phyloP scores from a whole-genome alignment of 2,888 invertebrate species.

The Cylindroiulus punctatus region DNA sequence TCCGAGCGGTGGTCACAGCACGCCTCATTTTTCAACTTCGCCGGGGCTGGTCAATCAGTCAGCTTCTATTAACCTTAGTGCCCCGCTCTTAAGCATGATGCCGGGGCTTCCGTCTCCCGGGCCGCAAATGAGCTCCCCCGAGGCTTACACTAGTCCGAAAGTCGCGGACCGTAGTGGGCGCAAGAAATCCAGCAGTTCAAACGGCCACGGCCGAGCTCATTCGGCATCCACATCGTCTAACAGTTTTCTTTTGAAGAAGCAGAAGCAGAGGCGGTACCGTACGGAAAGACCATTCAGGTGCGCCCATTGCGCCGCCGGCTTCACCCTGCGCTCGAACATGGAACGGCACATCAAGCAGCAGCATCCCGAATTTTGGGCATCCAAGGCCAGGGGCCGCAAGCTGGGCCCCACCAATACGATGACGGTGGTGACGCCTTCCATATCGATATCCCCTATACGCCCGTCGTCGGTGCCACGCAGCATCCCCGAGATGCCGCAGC shows the following conservation, averaged over 20 bases:
- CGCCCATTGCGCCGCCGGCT: constrained; percentile 88
- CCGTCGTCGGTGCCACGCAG: background rate
- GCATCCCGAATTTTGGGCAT: constrained; percentile 89
- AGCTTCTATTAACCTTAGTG: background rate
- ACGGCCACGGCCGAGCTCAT: constrained; percentile 46
- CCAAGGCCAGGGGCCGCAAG: constrained; percentile 72
- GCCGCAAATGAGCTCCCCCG: constrained; percentile 7
- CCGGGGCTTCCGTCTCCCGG: background rate
- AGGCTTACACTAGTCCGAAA: constrained; percentile 16
- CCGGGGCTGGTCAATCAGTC: background rate
- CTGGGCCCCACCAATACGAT: constrained; percentile 60
- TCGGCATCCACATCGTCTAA: background rate
- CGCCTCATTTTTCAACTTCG: background rate
- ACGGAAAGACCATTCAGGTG: constrained; percentile 92
- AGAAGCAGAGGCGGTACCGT: constrained; percentile 87
- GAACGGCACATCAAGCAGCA: constrained; percentile 94
- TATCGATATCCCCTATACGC: background rate
- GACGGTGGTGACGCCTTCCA: background rate
- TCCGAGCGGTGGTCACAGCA: background rate
- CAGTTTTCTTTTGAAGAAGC: constrained; percentile 78
- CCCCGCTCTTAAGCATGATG: background rate
- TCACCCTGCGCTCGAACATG: constrained; percentile 90
- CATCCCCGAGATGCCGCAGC: background rate
- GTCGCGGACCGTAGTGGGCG: constrained; percentile 23
- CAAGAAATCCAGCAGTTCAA: constrained; percentile 1